Percentiles rank a stretch among this genome's conserved stretches.
phyloP scores from a whole-genome alignment of 2,888 invertebrate genomes.

The Monopis laevigella region DNA sequence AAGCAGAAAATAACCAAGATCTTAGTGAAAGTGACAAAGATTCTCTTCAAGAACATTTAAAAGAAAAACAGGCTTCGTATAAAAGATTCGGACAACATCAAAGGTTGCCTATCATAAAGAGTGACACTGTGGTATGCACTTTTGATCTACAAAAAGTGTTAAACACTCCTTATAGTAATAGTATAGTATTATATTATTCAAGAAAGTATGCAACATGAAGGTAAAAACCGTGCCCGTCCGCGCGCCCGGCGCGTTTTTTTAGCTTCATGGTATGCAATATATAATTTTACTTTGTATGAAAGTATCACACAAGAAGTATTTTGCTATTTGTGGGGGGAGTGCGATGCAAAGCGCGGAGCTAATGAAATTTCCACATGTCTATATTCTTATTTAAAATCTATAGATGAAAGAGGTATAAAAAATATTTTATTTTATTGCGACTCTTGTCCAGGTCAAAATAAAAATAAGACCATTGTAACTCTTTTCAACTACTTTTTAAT shows the following conservation, averaged over 20 bases:
- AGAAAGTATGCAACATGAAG: no score
- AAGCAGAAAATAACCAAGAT: neutral
- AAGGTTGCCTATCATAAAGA: no score
- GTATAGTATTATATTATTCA: no score
- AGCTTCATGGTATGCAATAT: no score
- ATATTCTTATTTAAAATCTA: neutral
- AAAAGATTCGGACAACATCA: neutral
- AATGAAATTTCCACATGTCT: neutral
- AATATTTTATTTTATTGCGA: neutral
- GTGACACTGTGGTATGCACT: neutral
- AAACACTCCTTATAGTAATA: neutral
- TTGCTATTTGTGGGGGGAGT: neutral
- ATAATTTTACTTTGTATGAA: neutral
- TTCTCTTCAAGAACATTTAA: neutral
- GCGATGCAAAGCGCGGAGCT: neutral
- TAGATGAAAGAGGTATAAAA: neutral
- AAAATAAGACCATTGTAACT: no score
- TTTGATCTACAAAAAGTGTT: neutral
- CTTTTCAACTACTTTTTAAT: no score
- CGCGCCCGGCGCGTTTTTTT: no score
- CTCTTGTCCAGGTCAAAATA: no score
- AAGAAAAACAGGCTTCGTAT: neutral
- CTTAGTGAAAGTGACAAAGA: neutral
- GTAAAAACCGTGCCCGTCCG: no score
- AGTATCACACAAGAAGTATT: neutral